These are phyloP conservation scores for Melanotaenia pygmaea DNA, from an alignment of 2,797 vertebrate genomes.

Conservation along the genomic window DNA sequence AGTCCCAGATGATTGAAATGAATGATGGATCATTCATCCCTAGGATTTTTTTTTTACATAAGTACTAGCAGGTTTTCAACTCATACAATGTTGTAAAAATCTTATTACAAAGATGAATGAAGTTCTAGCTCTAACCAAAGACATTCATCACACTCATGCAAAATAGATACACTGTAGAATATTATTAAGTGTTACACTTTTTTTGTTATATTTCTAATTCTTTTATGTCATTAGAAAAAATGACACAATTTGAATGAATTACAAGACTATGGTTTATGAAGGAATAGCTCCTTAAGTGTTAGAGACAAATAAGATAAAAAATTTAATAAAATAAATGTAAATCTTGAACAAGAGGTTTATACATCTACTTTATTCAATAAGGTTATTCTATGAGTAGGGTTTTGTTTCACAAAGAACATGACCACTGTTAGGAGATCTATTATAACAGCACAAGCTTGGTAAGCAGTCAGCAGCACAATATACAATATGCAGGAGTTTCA, in stretches of 20 bases:
- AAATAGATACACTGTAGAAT: background rate
- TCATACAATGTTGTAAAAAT: background rate
- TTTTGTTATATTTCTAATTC: background rate
- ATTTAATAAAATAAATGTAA: too few relatives aligned
- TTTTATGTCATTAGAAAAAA: background rate
- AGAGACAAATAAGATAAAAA: background rate
- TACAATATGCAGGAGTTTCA: background rate
- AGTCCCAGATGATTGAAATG: conserved; percentile 53
- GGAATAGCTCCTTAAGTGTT: background rate
- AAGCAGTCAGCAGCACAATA: background rate
- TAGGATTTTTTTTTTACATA: background rate
- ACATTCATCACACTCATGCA: background rate
- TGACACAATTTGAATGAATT: background rate
- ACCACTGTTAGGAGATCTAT: background rate
- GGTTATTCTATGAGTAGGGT: background rate
- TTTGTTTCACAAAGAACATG: background rate
- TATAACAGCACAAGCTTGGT: background rate
- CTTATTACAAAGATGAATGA: background rate
- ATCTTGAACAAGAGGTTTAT: background rate
- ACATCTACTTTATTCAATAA: background rate
- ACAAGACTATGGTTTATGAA: background rate
- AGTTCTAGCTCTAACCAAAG: background rate
- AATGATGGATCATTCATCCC: conserved; percentile 32
- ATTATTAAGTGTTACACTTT: background rate
- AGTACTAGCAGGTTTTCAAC: conserved; percentile 1